Percentiles rank a stretch among this genome's conserved stretches.
Evolutionary conservation across 2,888 invertebrate genomes (phyloP).

Genomic region (Holacanthella duospinosa): DNA sequence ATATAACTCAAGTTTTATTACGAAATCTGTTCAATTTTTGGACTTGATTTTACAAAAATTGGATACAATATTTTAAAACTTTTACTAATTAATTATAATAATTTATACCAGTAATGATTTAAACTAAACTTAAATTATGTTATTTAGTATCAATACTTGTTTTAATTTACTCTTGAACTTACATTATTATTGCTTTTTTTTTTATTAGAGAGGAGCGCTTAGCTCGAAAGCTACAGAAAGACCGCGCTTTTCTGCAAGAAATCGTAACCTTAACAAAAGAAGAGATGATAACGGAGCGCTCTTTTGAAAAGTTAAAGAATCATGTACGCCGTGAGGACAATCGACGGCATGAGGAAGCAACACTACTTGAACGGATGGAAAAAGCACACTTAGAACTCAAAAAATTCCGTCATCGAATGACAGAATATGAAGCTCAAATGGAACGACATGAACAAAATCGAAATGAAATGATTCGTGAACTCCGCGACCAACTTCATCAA

Average conservation of each 20-base stretch:
- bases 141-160: too few species aligned
- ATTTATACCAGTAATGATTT: too few species aligned
- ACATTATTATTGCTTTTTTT: background rate
- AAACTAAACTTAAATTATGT: too few species aligned
- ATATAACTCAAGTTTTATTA: too few species aligned
- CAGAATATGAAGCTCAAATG: conserved; percentile 19
- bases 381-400: conserved; percentile 10
- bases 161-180: too few species aligned
- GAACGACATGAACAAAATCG: conserved; percentile 19
- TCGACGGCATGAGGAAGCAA: conserved; percentile 15
- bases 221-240: conserved; percentile 19
- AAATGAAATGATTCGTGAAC: conserved; percentile 23
- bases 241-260: conserved; percentile 17
- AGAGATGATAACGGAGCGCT: conserved; percentile 14
- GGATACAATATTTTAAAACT: too few species aligned
- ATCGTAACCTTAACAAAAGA: conserved; percentile 14
- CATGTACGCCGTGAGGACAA: conserved; percentile 16
- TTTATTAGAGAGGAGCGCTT: conserved; percentile 15
- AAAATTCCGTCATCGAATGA: conserved; percentile 14
- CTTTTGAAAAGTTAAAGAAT: conserved; percentile 16
- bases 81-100: too few species aligned
- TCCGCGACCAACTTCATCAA: conserved; percentile 28
- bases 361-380: conserved; percentile 16
- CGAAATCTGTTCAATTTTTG: too few species aligned
- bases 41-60: too few species aligned